Conservation (phyloP, 2,888 invertebrate species). For the Cryptocheilus praepositus region DNA sequence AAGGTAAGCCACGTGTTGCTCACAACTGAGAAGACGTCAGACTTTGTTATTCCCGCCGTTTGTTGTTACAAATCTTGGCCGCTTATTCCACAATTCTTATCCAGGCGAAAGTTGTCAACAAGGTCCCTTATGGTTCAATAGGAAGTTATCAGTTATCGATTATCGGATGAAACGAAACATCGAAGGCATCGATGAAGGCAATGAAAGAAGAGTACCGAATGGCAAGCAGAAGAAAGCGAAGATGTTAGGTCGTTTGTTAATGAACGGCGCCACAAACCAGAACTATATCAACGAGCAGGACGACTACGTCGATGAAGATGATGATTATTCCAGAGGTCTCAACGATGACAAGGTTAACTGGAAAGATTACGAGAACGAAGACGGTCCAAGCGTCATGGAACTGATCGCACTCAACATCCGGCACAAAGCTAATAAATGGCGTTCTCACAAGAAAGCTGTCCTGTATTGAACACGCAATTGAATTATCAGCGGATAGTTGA, state of each 20-base stretch:
- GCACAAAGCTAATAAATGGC: slow-evolving; percentile 15
- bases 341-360: slow-evolving; percentile 29
- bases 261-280: slow-evolving; percentile 12
- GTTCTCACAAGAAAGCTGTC: neutral
- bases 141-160: no score
- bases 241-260: slow-evolving; percentile 23
- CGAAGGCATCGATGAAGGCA: no score
- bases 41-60: no score
- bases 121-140: no score
- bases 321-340: slow-evolving; percentile 14
- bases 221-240: slow-evolving; percentile 24
- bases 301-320: slow-evolving; percentile 26
- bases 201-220: neutral
- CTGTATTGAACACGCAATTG: no score
- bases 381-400: slow-evolving; percentile 34
- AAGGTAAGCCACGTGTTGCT: no score
- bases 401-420: slow-evolving; percentile 27
- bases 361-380: slow-evolving; percentile 26
- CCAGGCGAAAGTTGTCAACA: neutral
- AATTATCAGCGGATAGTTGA: no score
- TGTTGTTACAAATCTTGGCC: no score
- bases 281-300: slow-evolving; percentile 19
- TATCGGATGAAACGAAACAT: no score
- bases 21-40: no score
- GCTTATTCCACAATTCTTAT: no score